These are phyloP conservation scores for Darwinula stevensoni DNA, from an alignment of 2,888 invertebrate genomes.

Conservation along the genomic window DNA sequence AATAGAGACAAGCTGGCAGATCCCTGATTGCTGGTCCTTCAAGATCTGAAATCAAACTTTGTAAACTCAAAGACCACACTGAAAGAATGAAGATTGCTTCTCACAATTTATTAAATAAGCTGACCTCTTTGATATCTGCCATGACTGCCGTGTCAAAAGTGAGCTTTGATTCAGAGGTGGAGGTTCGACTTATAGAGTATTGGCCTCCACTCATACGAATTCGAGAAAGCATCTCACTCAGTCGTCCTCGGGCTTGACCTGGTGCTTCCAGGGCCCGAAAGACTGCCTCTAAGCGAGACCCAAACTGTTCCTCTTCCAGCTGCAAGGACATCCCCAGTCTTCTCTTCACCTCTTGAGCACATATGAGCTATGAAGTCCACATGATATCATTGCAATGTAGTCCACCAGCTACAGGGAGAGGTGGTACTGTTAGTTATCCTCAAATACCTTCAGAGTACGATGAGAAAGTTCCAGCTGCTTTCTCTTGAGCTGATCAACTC, in stretches of 20 bases:
- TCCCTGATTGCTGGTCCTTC: too few species aligned
- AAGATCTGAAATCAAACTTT: too few species aligned
- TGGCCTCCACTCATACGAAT: too few species aligned
- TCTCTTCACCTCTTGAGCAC: conserved; percentile 58
- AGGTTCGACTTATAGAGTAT: too few species aligned
- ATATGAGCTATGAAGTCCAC: conserved; percentile 33
- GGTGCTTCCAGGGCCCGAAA: conserved; percentile 63
- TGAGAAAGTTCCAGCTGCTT: conserved; percentile 52
- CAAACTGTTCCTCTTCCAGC: conserved; percentile 68
- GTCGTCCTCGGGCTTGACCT: conserved; percentile 70
- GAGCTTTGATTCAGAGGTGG: too few species aligned
- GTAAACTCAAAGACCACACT: too few species aligned
- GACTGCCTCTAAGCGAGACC: conserved; percentile 52
- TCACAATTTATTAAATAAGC: too few species aligned
- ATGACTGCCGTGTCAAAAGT: too few species aligned
- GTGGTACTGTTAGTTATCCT: conserved; percentile 27
- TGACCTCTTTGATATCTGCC: too few species aligned
- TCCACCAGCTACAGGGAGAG: conserved; percentile 3
- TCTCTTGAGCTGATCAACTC: conserved; percentile 48
- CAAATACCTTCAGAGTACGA: too few species aligned
- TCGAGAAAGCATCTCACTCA: conserved; percentile 67
- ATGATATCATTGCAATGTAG: conserved; percentile 3
- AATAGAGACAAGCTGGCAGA: too few species aligned
- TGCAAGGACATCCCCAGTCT: conserved; percentile 59
- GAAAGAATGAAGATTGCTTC: too few species aligned